These are phyloP conservation scores for Lepidurus packardi DNA, from an alignment of 1,140 invertebrate species.

Conservation along the genomic window DNA sequence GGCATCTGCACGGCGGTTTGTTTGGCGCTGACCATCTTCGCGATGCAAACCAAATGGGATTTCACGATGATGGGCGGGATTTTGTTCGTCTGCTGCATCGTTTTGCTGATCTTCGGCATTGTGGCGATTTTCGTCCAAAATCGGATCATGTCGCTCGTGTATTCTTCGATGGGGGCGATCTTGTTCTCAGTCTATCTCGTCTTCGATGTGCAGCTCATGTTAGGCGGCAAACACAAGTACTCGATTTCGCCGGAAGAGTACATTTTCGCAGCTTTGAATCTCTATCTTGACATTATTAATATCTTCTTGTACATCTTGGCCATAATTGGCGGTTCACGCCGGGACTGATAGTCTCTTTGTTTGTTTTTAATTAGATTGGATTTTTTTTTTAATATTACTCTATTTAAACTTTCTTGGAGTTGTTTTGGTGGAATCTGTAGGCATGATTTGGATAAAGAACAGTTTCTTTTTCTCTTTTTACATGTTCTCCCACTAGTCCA, in stretches of 20 bases:
- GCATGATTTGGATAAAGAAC: background rate
- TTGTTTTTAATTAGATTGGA: background rate
- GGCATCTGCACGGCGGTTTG: slow-evolving; percentile 47
- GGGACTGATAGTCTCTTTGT: background rate
- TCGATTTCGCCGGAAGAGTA: slow-evolving; percentile 65
- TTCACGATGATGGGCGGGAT: slow-evolving; percentile 50
- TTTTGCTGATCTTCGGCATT: slow-evolving; percentile 51
- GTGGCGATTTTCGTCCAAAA: slow-evolving; percentile 46
- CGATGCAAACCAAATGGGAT: slow-evolving; percentile 47
- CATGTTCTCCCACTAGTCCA: background rate
- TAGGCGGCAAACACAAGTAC: slow-evolving; percentile 54
- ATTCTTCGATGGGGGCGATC: slow-evolving; percentile 50
- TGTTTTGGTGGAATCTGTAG: background rate
- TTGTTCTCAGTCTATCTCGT: slow-evolving; percentile 52
- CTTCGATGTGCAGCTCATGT: slow-evolving; percentile 56
- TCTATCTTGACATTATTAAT: slow-evolving; percentile 82
- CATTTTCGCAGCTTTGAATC: slow-evolving; percentile 69
- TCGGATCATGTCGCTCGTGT: slow-evolving; percentile 42
- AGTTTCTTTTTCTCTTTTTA: background rate
- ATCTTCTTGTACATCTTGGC: slow-evolving; percentile 71
- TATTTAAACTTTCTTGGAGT: too few species aligned
- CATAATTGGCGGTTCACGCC: slow-evolving; percentile 33
- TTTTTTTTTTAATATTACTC: too few species aligned
- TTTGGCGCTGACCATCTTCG: slow-evolving; percentile 52
- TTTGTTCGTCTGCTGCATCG: slow-evolving; percentile 48